A percentile compares a stretch with the other conserved stretches of the same genome.
These are phyloP conservation scores for Hemaris fuciformis DNA, from an alignment of 2,888 invertebrate genomes.

Conservation along the genomic window DNA sequence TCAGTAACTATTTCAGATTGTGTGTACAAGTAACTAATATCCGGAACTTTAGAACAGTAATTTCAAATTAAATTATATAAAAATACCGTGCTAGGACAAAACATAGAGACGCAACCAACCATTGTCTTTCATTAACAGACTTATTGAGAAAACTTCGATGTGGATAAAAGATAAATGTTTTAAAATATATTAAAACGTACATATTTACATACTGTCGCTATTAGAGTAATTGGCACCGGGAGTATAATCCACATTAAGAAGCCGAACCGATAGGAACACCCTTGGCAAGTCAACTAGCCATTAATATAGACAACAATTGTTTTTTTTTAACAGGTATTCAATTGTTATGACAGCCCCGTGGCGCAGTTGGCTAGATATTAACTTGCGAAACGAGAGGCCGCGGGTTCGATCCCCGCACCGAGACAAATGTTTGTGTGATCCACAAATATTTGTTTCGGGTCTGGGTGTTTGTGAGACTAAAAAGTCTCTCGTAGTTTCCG, in stretches of 20 bases:
- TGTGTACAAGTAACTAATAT: background rate
- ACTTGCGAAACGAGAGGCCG: no score
- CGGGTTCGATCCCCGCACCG: no score
- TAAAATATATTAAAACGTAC: background rate
- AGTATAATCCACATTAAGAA: background rate
- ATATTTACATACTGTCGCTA: conserved; percentile 3
- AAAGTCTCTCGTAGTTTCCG: no score
- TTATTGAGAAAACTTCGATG: background rate
- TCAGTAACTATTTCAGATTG: background rate
- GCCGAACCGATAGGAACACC: background rate
- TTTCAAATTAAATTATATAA: no score
- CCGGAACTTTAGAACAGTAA: background rate
- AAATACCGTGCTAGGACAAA: background rate
- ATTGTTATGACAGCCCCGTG: no score
- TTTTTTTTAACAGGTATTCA: no score
- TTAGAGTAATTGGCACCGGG: conserved; percentile 3
- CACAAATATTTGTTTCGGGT: no score
- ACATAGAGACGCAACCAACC: background rate
- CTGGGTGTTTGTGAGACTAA: no score
- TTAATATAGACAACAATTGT: no score
- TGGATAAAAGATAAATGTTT: background rate
- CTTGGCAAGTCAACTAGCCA: no score
- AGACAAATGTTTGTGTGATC: no score
- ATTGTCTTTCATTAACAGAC: background rate
- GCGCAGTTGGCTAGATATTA: no score